phyloP scores from a whole-genome alignment of 1,140 invertebrate genomes.

The Maniola jurtina region DNA sequence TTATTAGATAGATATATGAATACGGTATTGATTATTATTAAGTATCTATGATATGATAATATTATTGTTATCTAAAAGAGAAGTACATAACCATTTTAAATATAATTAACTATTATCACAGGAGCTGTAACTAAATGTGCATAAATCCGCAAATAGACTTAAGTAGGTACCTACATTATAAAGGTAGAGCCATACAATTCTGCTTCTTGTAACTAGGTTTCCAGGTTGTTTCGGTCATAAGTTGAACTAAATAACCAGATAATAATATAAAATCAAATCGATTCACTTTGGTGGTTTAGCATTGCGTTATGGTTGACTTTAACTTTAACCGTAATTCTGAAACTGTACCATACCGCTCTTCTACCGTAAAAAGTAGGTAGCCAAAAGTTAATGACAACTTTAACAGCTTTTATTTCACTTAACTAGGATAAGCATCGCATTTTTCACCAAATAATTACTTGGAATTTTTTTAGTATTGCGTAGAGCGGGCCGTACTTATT shows the following conservation, averaged over 20 bases:
- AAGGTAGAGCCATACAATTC: background rate
- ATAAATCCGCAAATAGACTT: too few species aligned
- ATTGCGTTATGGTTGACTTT: constrained; percentile 35
- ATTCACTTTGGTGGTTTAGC: constrained; percentile 30
- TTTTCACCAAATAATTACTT: too few species aligned
- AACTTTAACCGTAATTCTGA: constrained; percentile 35
- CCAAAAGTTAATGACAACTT: constrained; percentile 5
- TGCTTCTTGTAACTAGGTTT: background rate
- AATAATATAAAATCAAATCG: constrained; percentile 30
- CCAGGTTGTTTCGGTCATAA: constrained; percentile 1
- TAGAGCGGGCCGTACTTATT: too few species aligned
- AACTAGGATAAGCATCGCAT: too few species aligned
- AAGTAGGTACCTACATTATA: too few species aligned
- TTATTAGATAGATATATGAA: background rate
- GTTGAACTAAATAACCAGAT: constrained; percentile 3
- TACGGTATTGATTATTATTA: background rate
- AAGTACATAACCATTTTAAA: background rate
- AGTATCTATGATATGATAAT: too few species aligned
- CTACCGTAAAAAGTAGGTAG: constrained; percentile 35
- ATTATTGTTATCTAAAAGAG: too few species aligned
- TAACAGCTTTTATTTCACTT: background rate
- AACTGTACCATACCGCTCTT: constrained; percentile 31
- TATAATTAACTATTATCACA: background rate
- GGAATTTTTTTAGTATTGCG: too few species aligned
- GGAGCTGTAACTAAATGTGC: background rate